phyloP scores from a whole-genome alignment of 2,113 vertebrate genomes.

The Zosterops lateralis region DNA sequence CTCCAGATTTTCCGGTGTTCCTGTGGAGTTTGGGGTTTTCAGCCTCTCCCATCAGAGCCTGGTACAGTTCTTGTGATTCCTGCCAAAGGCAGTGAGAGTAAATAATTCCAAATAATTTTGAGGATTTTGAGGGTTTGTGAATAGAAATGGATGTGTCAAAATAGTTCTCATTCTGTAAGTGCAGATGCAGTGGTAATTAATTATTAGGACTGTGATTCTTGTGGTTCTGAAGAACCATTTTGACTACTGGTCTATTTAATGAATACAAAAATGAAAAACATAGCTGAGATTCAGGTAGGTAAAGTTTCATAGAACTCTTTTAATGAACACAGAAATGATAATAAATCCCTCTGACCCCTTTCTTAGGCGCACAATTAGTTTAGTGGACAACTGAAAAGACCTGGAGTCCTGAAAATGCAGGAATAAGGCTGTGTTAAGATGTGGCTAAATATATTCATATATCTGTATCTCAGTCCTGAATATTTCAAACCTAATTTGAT shows the following conservation, averaged over 20 bases:
- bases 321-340: neutral
- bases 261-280: neutral
- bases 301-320: neutral
- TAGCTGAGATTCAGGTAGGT: neutral
- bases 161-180: neutral
- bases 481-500: neutral
- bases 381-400: neutral
- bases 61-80: neutral
- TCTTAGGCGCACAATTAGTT: neutral
- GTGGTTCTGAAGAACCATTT: neutral
- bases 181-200: neutral
- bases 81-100: neutral
- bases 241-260: neutral
- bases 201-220: neutral
- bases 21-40: neutral
- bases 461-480: neutral
- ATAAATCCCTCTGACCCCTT: neutral
- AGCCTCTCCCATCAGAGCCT: neutral
- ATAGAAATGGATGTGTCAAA: neutral
- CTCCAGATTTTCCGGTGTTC: neutral
- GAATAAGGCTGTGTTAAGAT: neutral
- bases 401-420: neutral
- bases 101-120: neutral
- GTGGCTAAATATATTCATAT: neutral
- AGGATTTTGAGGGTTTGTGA: neutral